A percentile compares a stretch with the other conserved stretches of the same genome.
Evolutionary conservation across 2,888 invertebrate species (phyloP).

Genomic region (Lepidochrysops patricia): DNA sequence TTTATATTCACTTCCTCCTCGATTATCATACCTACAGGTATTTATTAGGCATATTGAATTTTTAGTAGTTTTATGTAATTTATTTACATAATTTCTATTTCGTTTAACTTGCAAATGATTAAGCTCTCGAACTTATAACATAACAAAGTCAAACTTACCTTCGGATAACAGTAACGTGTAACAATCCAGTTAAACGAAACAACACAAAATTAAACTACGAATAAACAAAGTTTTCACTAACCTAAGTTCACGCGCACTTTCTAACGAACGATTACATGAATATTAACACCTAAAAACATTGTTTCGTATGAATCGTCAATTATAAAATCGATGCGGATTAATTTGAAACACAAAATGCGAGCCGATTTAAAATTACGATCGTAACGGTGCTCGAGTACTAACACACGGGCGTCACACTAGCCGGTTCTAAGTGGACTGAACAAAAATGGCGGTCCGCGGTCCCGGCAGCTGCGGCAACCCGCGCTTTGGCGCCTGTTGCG

Average conservation of each 20-base stretch:
- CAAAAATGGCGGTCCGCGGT: conserved; percentile 45
- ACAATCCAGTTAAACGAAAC: conserved; percentile 6
- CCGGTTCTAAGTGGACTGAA: conserved; percentile 54
- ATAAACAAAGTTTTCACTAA: conserved; percentile 10
- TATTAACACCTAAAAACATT: not conserved
- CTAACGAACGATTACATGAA: conserved; percentile 6
- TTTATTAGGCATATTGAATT: not conserved
- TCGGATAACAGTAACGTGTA: not conserved
- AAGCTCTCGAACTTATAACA: not conserved
- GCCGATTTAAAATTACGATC: conserved; percentile 21
- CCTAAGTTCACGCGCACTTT: conserved; percentile 7
- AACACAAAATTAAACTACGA: not conserved
- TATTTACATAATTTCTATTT: not conserved
- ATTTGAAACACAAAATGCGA: conserved; percentile 13
- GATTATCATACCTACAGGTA: not conserved
- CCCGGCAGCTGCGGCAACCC: conserved; percentile 28
- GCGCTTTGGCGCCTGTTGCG: conserved; percentile 1
- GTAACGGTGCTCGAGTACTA: conserved; percentile 24
- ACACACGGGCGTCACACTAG: conserved; percentile 33
- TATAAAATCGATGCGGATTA: conserved; percentile 11
- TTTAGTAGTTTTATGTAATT: conserved; percentile 5
- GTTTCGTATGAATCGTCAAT: conserved; percentile 4
- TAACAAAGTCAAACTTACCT: conserved; percentile 4
- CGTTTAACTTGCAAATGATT: conserved; percentile 1
- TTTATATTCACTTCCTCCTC: not conserved